A percentile compares a stretch with the other conserved stretches of the same genome.
Conservation (phyloP, 2,888 invertebrate species). For the Eristalinus sepulchralis region DNA sequence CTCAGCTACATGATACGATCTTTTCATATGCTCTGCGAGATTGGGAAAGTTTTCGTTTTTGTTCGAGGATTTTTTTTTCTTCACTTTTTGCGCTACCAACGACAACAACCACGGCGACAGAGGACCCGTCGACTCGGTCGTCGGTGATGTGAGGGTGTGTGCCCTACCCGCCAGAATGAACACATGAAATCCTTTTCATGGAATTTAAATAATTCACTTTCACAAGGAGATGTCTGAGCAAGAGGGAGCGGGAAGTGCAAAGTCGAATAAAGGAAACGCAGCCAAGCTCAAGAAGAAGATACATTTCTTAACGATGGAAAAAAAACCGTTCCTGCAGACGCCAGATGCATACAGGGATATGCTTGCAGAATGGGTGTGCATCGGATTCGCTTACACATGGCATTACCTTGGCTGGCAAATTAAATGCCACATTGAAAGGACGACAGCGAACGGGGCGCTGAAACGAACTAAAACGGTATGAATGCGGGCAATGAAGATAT, state of each 20-base stretch:
- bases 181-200: constrained; percentile 66
- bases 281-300: constrained; percentile 53
- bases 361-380: neutral
- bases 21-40: constrained; percentile 50
- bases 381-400: constrained; percentile 8
- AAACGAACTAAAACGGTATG: constrained; percentile 6
- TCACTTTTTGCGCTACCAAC: neutral
- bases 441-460: neutral
- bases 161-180: constrained; percentile 29
- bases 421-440: constrained; percentile 17
- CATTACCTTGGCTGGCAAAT: constrained; percentile 20
- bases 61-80: neutral
- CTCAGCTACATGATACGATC: constrained; percentile 58
- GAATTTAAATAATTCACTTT: constrained; percentile 70
- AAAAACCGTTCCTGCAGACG: neutral
- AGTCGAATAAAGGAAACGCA: constrained; percentile 46
- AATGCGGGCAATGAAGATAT: constrained; percentile 29
- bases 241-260: constrained; percentile 38
- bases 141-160: neutral
- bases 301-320: constrained; percentile 25
- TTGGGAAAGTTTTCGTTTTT: constrained; percentile 46
- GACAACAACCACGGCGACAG: neutral
- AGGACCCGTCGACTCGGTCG: neutral
- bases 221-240: constrained; percentile 49
- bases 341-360: too few relatives aligned